Conservation (phyloP, 2,113 vertebrate genomes). For the Pteronura brasiliensis region DNA sequence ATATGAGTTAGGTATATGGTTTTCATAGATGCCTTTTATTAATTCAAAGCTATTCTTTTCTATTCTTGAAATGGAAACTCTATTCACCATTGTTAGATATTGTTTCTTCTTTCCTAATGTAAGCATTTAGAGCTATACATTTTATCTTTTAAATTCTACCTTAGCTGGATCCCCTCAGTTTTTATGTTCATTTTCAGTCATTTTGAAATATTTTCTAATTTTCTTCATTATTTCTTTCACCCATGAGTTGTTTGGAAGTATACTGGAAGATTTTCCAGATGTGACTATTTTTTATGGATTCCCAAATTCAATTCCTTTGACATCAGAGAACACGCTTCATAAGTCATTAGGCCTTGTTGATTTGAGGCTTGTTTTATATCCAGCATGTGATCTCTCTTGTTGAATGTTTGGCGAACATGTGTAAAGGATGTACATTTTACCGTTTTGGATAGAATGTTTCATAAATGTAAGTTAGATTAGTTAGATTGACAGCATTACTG, state of each 20-base stretch:
- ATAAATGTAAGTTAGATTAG: not conserved
- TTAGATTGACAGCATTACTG: not conserved
- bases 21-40: not conserved
- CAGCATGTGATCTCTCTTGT: not conserved
- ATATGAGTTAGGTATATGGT: not conserved
- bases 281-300: not conserved
- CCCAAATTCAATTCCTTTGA: not conserved
- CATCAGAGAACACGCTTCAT: not conserved
- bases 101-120: not conserved
- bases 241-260: not conserved
- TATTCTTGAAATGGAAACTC: not conserved
- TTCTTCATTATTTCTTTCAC: not conserved
- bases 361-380: not conserved
- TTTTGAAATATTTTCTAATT: not conserved
- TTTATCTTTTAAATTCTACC: not conserved
- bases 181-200: not conserved
- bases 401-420: not conserved
- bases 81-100: not conserved
- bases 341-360: not conserved
- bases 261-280: not conserved
- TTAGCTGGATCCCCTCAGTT: not conserved
- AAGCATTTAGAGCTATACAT: not conserved
- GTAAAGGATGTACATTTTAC: not conserved
- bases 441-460: not conserved
- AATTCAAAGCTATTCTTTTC: not conserved